Percentiles rank a stretch among this genome's conserved stretches.
Conservation (phyloP, 1,140 invertebrate species). For the Odontomachus brunneus region DNA sequence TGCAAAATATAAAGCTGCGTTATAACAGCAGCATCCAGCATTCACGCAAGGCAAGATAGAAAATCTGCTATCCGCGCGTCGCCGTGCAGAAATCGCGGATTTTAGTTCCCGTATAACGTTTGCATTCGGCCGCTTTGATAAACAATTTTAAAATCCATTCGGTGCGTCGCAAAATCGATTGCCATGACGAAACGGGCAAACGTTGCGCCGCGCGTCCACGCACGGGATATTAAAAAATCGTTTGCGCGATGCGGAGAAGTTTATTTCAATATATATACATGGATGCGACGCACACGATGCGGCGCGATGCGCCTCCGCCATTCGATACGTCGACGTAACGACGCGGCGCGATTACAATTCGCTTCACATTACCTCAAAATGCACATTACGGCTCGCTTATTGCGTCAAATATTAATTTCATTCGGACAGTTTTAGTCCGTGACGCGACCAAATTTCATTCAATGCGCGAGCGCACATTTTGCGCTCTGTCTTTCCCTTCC, state of each 20-base stretch:
- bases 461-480: slow-evolving; percentile 5
- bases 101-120: too few species aligned
- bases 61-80: too few species aligned
- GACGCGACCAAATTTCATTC: slow-evolving; percentile 53
- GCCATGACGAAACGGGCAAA: slow-evolving; percentile 7
- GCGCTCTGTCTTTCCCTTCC: neutral
- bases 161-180: slow-evolving; percentile 50
- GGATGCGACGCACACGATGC: neutral
- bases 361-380: slow-evolving; percentile 52
- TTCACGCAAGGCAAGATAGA: too few species aligned
- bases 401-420: slow-evolving; percentile 58
- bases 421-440: slow-evolving; percentile 50
- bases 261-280: slow-evolving; percentile 53
- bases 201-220: slow-evolving; percentile 29
- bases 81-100: too few species aligned
- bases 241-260: slow-evolving; percentile 48
- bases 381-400: slow-evolving; percentile 55
- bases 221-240: slow-evolving; percentile 55
- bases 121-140: slow-evolving; percentile 48
- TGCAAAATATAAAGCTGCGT: too few species aligned
- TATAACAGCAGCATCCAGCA: too few species aligned
- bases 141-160: slow-evolving; percentile 57
- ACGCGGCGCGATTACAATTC: slow-evolving; percentile 49
- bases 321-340: slow-evolving; percentile 33
- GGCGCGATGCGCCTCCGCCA: slow-evolving; percentile 11